These are phyloP conservation scores for Penelope pileata DNA, from an alignment of 2,113 vertebrate genomes.

Conservation along the genomic window DNA sequence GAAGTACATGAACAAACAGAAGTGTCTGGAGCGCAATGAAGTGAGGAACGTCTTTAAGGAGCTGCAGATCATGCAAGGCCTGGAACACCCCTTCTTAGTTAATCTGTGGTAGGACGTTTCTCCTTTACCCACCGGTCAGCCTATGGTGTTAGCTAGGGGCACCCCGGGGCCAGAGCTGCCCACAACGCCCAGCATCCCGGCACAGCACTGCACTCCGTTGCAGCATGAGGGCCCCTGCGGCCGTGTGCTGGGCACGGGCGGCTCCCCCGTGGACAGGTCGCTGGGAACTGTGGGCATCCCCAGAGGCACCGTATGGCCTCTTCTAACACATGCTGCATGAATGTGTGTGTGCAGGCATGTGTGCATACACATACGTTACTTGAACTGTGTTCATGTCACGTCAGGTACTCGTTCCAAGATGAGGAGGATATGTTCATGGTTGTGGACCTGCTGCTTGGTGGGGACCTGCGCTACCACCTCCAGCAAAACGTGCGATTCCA, in stretches of 20 bases:
- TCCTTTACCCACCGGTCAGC: background rate
- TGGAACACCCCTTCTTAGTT: slow-evolving; percentile 96
- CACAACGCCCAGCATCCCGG: too few species aligned
- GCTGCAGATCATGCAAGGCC: slow-evolving; percentile 96
- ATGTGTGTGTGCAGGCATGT: too few species aligned
- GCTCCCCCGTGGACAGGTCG: too few species aligned
- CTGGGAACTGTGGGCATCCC: background rate
- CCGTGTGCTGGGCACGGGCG: too few species aligned
- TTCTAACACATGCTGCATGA: background rate
- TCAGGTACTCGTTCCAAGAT: slow-evolving; percentile 98
- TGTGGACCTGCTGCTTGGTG: slow-evolving; percentile 94
- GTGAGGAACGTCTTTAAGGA: slow-evolving; percentile 97
- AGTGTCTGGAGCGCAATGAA: slow-evolving; percentile 96
- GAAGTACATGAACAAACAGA: slow-evolving; percentile 99
- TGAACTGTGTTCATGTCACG: background rate
- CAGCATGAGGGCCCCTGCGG: too few species aligned
- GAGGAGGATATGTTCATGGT: slow-evolving; percentile 99
- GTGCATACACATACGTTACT: too few species aligned
- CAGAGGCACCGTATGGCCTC: background rate
- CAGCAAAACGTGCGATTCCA: slow-evolving; percentile 94
- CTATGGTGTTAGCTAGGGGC: accelerated
- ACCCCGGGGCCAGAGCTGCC: background rate
- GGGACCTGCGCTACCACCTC: slow-evolving; percentile 95
- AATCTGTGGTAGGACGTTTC: slow-evolving; percentile 90
- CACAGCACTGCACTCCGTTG: too few species aligned